These are phyloP conservation scores for Caranx ignobilis DNA, from an alignment of 2,113 vertebrate species.

Conservation along the genomic window DNA sequence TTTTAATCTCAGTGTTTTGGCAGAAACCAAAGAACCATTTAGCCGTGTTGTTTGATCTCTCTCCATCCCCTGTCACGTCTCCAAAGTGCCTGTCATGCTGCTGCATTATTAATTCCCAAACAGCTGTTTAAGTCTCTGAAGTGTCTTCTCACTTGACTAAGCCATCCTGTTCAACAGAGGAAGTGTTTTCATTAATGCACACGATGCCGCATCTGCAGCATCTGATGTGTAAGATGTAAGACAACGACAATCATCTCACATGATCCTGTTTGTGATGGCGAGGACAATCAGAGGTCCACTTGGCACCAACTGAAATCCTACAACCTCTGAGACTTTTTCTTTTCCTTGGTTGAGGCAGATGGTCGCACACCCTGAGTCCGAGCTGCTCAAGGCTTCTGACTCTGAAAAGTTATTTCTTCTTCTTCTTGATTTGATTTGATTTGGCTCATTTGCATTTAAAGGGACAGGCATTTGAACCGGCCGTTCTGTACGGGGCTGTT, in stretches of 20 bases:
- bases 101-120: conserved; percentile 42
- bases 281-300: not conserved
- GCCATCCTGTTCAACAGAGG: not conserved
- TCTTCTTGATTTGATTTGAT: no score
- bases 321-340: not conserved
- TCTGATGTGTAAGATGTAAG: not conserved
- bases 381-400: no score
- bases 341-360: no score
- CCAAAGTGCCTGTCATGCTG: conserved; percentile 10
- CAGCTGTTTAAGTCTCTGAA: conserved; percentile 37
- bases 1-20: conserved; percentile 3
- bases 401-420: no score
- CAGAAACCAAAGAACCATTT: conserved; percentile 8
- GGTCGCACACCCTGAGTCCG: no score
- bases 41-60: conserved; percentile 33
- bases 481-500: no score
- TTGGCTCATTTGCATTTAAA: no score
- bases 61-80: conserved; percentile 18
- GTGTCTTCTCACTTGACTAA: conserved; percentile 5
- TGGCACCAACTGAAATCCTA: not conserved
- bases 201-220: not conserved
- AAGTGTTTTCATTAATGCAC: not conserved
- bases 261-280: not conserved
- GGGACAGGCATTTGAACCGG: no score
- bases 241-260: not conserved